Percentiles rank a stretch among this genome's conserved stretches.
These are phyloP conservation scores for Mythimna loreyi DNA, from an alignment of 2,888 invertebrate species.

Conservation along the genomic window DNA sequence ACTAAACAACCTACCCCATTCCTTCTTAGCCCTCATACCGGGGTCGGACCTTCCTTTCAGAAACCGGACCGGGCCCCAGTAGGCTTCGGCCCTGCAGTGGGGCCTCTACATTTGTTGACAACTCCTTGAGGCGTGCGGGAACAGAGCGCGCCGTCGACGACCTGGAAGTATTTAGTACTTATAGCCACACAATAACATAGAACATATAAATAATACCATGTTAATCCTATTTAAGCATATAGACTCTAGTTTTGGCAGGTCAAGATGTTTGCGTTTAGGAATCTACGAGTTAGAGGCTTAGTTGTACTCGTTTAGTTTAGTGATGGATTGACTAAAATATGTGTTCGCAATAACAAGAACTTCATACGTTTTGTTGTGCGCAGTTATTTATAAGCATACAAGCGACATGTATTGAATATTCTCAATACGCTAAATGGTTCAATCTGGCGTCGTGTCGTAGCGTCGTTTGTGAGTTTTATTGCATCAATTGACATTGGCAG, in stretches of 20 bases:
- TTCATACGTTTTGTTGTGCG: background rate
- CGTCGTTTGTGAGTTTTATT: slow-evolving; percentile 39
- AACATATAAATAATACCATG: background rate
- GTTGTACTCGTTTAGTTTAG: background rate
- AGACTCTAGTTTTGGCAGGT: background rate
- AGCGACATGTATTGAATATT: slow-evolving; percentile 14
- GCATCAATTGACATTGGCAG: slow-evolving; percentile 54
- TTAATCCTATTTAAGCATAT: background rate
- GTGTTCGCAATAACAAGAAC: background rate
- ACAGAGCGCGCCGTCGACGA: no score
- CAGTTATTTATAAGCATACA: slow-evolving; percentile 10
- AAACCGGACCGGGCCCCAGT: no score
- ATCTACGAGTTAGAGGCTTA: background rate
- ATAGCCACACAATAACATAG: no score
- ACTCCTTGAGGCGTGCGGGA: no score
- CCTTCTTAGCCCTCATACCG: no score
- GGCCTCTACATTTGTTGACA: no score
- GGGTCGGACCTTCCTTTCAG: no score
- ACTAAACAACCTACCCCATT: no score
- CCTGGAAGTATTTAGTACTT: no score
- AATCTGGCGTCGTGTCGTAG: slow-evolving; percentile 26
- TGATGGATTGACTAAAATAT: background rate
- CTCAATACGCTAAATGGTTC: slow-evolving; percentile 36
- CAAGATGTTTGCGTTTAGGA: background rate
- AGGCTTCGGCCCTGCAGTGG: no score